Conservation (phyloP, 1,140 invertebrate species). For the Caenorhabditis brenneri region DNA sequence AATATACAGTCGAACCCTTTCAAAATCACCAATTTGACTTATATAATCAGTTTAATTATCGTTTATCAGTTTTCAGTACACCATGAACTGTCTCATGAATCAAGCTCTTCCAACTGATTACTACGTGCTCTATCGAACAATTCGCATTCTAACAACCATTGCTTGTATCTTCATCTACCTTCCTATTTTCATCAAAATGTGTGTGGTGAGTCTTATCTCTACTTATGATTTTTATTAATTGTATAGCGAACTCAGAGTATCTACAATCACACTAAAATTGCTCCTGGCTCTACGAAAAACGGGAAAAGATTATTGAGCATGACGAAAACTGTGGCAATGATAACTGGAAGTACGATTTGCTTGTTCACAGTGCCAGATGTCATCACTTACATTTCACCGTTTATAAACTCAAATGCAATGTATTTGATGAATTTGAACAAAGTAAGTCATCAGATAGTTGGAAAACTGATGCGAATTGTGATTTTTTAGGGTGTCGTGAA, state of each 20-base stretch:
- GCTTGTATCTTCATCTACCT: conserved; percentile 3
- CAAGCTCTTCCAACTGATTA: background rate
- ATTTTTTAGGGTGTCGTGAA: background rate
- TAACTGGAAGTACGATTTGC: conserved; percentile 10
- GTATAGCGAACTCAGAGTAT: conserved; percentile 23
- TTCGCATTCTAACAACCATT: conserved; percentile 6
- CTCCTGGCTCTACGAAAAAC: background rate
- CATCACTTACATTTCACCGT: background rate
- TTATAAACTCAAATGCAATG: background rate
- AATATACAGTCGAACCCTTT: too few species aligned
- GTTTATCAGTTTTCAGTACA: background rate
- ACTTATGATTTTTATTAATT: background rate
- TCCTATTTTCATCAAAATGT: conserved; percentile 9
- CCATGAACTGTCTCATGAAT: conserved; percentile 30
- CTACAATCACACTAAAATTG: conserved; percentile 18
- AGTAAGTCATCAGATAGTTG: background rate
- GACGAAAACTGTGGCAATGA: conserved; percentile 30
- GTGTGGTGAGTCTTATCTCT: background rate
- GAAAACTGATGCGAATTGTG: background rate
- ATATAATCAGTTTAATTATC: too few species aligned
- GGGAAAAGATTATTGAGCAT: conserved; percentile 1
- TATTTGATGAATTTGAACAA: conserved; percentile 27
- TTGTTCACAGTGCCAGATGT: background rate
- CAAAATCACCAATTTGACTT: too few species aligned
- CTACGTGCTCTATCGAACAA: background rate